A percentile compares a stretch with the other conserved stretches of the same genome.
Evolutionary conservation across 2,797 vertebrate genomes (phyloP).

Genomic region (Champsocephalus esox): DNA sequence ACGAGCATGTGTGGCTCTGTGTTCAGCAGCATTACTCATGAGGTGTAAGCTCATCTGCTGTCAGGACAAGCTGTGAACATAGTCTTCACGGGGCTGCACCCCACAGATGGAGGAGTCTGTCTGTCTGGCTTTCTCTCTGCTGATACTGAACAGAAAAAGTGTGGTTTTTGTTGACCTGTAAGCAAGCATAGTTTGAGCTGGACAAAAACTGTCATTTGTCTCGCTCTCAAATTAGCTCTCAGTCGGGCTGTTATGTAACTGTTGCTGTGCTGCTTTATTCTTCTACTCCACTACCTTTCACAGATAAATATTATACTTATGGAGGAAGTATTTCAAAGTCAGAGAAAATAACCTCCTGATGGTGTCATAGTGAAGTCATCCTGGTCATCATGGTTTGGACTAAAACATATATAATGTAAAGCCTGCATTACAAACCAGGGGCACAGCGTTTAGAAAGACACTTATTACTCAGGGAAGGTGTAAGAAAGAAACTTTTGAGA

Average conservation of each 20-base stretch:
- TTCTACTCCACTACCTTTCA: neutral
- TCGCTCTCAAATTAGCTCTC: constrained; percentile 19
- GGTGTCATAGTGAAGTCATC: constrained; percentile 5
- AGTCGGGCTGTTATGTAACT: constrained; percentile 27
- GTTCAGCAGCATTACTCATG: constrained; percentile 63
- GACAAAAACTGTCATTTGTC: constrained; percentile 15
- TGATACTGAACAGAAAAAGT: constrained; percentile 29
- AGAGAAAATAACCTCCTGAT: neutral
- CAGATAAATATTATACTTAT: neutral
- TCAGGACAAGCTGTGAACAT: constrained; percentile 75
- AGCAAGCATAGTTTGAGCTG: constrained; percentile 1
- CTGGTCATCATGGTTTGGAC: neutral
- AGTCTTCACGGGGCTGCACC: constrained; percentile 58
- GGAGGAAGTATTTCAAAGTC: neutral
- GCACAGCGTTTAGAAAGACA: neutral
- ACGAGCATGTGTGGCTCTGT: constrained; percentile 23
- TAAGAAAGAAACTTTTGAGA: neutral
- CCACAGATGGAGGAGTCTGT: constrained; percentile 56
- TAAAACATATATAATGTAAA: neutral
- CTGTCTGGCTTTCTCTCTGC: constrained; percentile 46
- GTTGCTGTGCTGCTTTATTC: neutral
- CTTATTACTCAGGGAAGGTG: neutral
- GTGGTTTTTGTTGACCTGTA: constrained; percentile 54
- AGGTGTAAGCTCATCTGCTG: constrained; percentile 70
- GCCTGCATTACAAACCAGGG: neutral